These are phyloP conservation scores for Philereme vetulata DNA, from an alignment of 2,888 invertebrate species.

Conservation along the genomic window DNA sequence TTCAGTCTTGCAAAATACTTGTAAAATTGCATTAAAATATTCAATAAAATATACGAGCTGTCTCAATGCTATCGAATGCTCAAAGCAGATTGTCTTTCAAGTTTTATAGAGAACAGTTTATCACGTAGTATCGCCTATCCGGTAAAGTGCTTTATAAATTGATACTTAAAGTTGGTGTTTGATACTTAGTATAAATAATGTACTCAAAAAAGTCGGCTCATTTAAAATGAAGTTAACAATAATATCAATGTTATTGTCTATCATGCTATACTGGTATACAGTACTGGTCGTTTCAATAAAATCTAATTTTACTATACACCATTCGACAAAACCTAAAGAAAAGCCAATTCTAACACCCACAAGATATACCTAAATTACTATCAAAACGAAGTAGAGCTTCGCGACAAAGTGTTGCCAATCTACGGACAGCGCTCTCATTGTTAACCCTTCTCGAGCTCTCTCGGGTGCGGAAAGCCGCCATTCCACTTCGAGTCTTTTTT, in stretches of 20 bases:
- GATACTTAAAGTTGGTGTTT: no score
- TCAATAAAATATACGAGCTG: conserved; percentile 42
- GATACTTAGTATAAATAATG: not conserved
- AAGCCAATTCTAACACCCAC: conserved; percentile 17
- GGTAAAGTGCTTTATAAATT: conserved; percentile 5
- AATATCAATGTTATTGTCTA: no score
- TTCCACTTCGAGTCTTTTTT: conserved; percentile 73
- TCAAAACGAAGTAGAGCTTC: conserved; percentile 32
- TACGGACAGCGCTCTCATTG: conserved; percentile 69
- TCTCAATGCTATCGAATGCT: conserved; percentile 43
- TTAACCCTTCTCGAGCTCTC: conserved; percentile 71
- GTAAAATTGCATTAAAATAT: conserved; percentile 21
- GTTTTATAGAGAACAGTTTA: conserved; percentile 34
- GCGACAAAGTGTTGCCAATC: conserved; percentile 51
- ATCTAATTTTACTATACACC: conserved; percentile 1
- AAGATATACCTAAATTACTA: conserved; percentile 29
- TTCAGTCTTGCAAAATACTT: conserved; percentile 1
- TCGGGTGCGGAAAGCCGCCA: conserved; percentile 72
- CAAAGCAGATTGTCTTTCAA: conserved; percentile 44
- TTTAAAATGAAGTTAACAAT: no score
- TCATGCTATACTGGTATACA: no score
- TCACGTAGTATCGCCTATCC: not conserved
- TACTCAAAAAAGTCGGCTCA: no score
- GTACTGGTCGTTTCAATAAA: conserved; percentile 1
- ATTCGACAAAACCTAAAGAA: conserved; percentile 11